Base-by-base conservation (phyloP, 2,113 vertebrate genomes). In the Microcebus murinus region DNA sequence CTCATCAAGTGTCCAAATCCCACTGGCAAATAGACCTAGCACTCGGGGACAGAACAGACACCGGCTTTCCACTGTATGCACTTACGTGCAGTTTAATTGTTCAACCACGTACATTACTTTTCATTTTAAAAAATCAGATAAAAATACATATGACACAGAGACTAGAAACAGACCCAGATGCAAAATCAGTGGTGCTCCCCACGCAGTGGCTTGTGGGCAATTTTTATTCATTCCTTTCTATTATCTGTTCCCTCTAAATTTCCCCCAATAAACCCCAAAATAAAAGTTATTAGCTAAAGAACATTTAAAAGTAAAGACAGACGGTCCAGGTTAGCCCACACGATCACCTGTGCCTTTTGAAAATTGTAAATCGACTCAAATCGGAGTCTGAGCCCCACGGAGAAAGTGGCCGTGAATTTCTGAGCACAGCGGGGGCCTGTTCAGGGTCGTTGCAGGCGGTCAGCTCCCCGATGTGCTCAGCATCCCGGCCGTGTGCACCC, bases 301-400 rank as follows among this genome's bases (percentile, higher is more conserved):
- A 82, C 23, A 80, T 27, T 96, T 93, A 70, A 63, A 96, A 92
- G 59, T 90, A 91, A 96, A 59, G 52, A 57, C 57, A 91, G 84
- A 84, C 27, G 31, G 36, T 80, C 65, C 74, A 71, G 71, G 70
- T 61, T 12, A 94, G 79, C 80, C 65, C 59, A 79, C 31, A 50
- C 5, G 7, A 73, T 50, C 13, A 79, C 48, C 90, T 92, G 3
- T 80, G 36, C 42, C 34, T 93, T 87, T 31, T 52, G 48, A 86
- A 94, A 36, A 45, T 84, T 90, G 27, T 14, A 68, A 82, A 57
- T 2, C 13, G 71, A 95, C 50, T 55, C 29, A 65, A 93, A 39
- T 79, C 27, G 67, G 79, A 48, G 63, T 85, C 65, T 14, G 10
- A 82, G 42, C 29, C 48, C 45, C 21, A 36, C 3, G 1, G 61